Base-by-base conservation (phyloP, 2,797 vertebrate genomes). In the Melanotaenia maccullochi region DNA sequence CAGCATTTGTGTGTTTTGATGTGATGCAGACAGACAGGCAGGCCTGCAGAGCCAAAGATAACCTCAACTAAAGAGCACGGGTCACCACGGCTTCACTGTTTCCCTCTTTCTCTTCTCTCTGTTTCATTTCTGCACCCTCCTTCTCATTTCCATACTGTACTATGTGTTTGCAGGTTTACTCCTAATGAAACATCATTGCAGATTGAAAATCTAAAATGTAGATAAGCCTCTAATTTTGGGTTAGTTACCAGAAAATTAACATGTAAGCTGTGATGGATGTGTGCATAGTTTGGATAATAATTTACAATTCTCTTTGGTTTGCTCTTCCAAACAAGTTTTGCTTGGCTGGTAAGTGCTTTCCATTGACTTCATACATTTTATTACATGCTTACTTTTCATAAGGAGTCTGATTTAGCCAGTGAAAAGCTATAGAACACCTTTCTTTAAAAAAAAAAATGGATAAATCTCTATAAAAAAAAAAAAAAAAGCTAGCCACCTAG, bases 21-120 rank as follows among this genome's bases (percentile, higher is more conserved):
- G 79, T 88, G 85, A 93, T 90, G 65, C 67, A 78, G 79, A 68
- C 55, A 42, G 90, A 91, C 90, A 89, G 83, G 76, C 73, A 63
- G 71, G 75, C 69, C 47, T 76, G 76, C 56, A 71, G 74, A 84
- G 70, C 87, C 84, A 84, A 75, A 90, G 82, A 87, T 89, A 88
- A 87, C 90, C 90, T 87, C 85, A 82, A 71, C 69, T 71, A 78
- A 86, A 92, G 81, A 86, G 83, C 83, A 87, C 62, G 77, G 81
- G 73, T 75, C 81, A 78, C 68, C 60, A 70, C 71, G 2, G 77
- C 78, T 78, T 33, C 8, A 2, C 68, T 68, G 52, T 54, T 71
- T 24, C 30, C 11, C 40, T 54, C 51, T 22, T 33, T 25, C 13
- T 5, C 24, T 47, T 22, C 14, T 32, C 59, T 51, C 12, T 2